Conservation (phyloP, 2,888 invertebrate genomes). For the Drosophila prolongata region DNA sequence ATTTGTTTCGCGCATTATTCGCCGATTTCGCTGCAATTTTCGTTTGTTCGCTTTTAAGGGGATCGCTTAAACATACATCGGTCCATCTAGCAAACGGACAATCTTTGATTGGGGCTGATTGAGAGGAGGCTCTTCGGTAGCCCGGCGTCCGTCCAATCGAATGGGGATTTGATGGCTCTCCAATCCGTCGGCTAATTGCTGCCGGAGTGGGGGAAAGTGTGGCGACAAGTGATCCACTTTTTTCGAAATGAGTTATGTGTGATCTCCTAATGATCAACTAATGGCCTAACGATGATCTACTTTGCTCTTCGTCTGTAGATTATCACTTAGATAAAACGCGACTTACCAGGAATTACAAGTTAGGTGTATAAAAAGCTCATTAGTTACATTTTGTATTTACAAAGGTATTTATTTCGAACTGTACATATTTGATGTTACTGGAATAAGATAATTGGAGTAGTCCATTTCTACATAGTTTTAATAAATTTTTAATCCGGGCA, state of each 20-base stretch:
- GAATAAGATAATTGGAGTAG: too few species aligned
- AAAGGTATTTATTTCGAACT: too few species aligned
- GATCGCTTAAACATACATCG: conserved; percentile 14
- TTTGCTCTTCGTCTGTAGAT: conserved; percentile 31
- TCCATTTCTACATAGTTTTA: too few species aligned
- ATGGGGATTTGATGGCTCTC: conserved; percentile 34
- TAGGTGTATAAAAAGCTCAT: not conserved
- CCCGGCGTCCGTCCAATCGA: conserved; percentile 14
- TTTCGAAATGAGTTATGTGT: conserved; percentile 26
- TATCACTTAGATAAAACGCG: conserved; percentile 15
- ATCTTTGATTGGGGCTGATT: conserved; percentile 38
- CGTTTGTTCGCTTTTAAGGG: conserved; percentile 40
- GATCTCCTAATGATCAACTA: conserved; percentile 43
- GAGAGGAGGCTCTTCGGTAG: conserved; percentile 7
- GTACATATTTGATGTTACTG: too few species aligned
- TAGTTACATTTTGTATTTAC: too few species aligned
- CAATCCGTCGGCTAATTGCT: conserved; percentile 36
- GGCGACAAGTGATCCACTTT: conserved; percentile 42
- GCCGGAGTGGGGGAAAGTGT: conserved; percentile 37
- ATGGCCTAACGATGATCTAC: conserved; percentile 28
- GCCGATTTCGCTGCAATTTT: conserved; percentile 50
- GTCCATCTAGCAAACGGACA: conserved; percentile 10
- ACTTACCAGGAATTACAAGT: conserved; percentile 9
- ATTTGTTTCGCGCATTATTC: conserved; percentile 53
- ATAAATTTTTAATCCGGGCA: too few species aligned